Evolutionary conservation across 2,113 vertebrate genomes (phyloP).

Genomic region (Ptychochromis oligacanthus): DNA sequence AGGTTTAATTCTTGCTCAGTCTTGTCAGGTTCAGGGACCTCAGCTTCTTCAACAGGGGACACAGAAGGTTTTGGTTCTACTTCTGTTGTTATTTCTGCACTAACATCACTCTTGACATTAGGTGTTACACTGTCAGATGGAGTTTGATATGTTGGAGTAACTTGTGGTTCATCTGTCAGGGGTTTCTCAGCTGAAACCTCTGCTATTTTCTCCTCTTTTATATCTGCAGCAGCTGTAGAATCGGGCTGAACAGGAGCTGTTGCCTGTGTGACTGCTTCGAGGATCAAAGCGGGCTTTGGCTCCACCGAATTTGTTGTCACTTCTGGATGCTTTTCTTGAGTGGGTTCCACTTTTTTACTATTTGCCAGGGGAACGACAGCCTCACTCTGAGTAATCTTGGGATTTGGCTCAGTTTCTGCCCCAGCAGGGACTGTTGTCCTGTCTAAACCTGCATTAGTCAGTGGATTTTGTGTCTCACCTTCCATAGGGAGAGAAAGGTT

Average conservation of each 20-base stretch:
- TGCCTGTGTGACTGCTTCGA: conserved; percentile 28
- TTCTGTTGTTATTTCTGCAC: conserved; percentile 6
- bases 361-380: conserved; percentile 17
- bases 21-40: conserved; percentile 4
- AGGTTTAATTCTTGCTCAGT: not conserved
- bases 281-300: conserved; percentile 2
- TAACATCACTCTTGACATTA: conserved; percentile 1
- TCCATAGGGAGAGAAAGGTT: conserved; percentile 18
- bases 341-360: conserved; percentile 40
- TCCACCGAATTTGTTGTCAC: conserved; percentile 34
- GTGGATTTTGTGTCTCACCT: conserved; percentile 38
- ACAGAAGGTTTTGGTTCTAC: conserved; percentile 3
- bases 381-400: conserved; percentile 27
- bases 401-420: conserved; percentile 39
- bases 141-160: conserved; percentile 3
- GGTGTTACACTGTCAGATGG: not conserved
- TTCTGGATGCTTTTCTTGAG: conserved; percentile 39
- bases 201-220: conserved; percentile 10
- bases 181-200: conserved; percentile 6
- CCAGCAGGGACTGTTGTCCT: conserved; percentile 30
- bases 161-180: conserved; percentile 14
- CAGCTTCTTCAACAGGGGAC: not conserved
- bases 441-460: conserved; percentile 45
- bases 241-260: not conserved
- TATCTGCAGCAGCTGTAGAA: conserved; percentile 31